Evolutionary conservation across 2,888 invertebrate genomes (phyloP).

Genomic region (Campoplex capitator): DNA sequence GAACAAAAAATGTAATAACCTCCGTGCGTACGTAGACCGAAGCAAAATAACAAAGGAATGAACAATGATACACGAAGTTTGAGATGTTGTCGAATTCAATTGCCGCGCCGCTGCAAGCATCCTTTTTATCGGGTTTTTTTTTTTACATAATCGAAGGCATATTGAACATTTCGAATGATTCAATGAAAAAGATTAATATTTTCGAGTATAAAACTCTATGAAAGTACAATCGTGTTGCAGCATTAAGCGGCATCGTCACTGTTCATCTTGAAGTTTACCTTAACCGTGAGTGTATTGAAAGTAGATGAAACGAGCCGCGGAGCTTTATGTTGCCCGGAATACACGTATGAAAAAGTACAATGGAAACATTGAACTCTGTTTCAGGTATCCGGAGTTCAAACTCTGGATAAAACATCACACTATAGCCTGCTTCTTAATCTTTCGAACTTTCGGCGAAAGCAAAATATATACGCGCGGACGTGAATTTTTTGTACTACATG

Average conservation of each 20-base stretch:
- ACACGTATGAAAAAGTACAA: not conserved
- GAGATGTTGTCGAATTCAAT: not conserved
- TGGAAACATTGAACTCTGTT: not conserved
- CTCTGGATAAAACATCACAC: too few relatives aligned
- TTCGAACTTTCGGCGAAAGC: too few relatives aligned
- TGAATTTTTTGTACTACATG: too few relatives aligned
- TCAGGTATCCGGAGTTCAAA: not conserved
- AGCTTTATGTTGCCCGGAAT: not conserved
- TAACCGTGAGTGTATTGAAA: too few relatives aligned
- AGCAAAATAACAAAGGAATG: not conserved
- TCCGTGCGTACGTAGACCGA: not conserved
- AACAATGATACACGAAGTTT: not conserved
- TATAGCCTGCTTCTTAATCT: too few relatives aligned
- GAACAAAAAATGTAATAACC: not conserved
- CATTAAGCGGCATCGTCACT: too few relatives aligned
- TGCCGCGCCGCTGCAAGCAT: not conserved
- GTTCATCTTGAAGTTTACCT: too few relatives aligned
- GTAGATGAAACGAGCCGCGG: too few relatives aligned
- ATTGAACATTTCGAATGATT: not conserved
- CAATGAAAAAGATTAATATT: not conserved
- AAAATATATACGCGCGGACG: too few relatives aligned
- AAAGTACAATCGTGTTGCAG: not conserved
- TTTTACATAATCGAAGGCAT: not conserved
- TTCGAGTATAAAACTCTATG: not conserved
- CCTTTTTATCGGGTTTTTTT: not conserved